These are phyloP conservation scores for Pogonomyrmex californicus DNA, from an alignment of 1,140 invertebrate species.

Conservation along the genomic window DNA sequence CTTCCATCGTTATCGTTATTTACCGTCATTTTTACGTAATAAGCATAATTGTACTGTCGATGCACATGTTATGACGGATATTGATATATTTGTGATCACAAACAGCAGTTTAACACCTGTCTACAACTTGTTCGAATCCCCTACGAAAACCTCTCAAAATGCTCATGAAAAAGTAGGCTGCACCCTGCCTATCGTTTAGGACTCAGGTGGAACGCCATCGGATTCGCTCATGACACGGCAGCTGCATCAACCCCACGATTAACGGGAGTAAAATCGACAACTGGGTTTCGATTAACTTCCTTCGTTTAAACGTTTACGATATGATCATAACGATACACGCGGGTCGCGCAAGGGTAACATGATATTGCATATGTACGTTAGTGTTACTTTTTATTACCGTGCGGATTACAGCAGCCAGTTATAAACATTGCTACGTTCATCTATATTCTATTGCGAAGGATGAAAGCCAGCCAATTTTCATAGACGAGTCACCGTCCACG, in stretches of 20 bases:
- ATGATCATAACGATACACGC: constrained; percentile 50
- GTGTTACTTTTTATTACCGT: not conserved
- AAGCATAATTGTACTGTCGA: not conserved
- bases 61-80: not conserved
- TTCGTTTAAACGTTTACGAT: constrained; percentile 80
- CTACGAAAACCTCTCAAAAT: constrained; percentile 80
- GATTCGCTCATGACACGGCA: constrained; percentile 66
- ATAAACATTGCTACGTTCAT: constrained; percentile 15
- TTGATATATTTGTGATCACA: not conserved
- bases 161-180: constrained; percentile 68
- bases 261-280: constrained; percentile 74
- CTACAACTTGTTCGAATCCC: constrained; percentile 63
- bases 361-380: constrained; percentile 22
- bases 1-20: not conserved
- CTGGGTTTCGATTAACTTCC: constrained; percentile 83
- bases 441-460: constrained; percentile 45
- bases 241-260: constrained; percentile 75
- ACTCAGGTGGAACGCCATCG: constrained; percentile 37
- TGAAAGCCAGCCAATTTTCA: constrained; percentile 71
- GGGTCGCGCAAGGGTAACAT: constrained; percentile 35
- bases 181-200: constrained; percentile 69
- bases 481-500: constrained; percentile 57
- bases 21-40: not conserved
- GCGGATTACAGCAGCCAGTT: not conserved
- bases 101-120: constrained; percentile 80